Conservation (phyloP, 1,140 invertebrate species). For the Drosophila sechellia region DNA sequence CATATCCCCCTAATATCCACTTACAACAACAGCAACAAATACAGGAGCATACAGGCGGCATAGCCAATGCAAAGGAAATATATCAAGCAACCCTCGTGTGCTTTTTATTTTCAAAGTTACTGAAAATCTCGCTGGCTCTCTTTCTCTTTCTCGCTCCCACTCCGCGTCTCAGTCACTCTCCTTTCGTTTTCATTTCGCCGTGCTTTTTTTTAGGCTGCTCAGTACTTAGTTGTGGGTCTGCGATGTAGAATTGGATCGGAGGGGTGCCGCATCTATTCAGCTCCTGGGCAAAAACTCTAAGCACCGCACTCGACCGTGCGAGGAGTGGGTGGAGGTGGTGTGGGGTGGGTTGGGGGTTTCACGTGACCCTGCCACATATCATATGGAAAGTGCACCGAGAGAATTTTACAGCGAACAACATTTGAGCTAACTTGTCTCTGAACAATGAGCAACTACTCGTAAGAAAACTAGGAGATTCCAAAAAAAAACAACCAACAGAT, state of each 20-base stretch:
- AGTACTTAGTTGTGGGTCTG: slow-evolving; percentile 36
- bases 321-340: neutral
- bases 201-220: slow-evolving; percentile 34
- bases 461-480: neutral
- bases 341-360: neutral
- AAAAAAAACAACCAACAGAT: neutral
- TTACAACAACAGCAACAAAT: slow-evolving; percentile 73
- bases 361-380: slow-evolving; percentile 51
- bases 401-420: slow-evolving; percentile 1
- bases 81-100: slow-evolving; percentile 78
- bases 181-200: slow-evolving; percentile 55
- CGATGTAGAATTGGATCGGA: neutral
- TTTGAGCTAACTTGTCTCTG: neutral
- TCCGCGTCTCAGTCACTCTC: slow-evolving; percentile 28
- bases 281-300: slow-evolving; percentile 47
- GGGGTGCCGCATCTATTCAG: slow-evolving; percentile 36
- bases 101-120: slow-evolving; percentile 75
- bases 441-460: neutral
- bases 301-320: slow-evolving; percentile 54
- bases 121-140: slow-evolving; percentile 11
- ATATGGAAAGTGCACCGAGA: slow-evolving; percentile 36
- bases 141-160: neutral
- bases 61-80: slow-evolving; percentile 74
- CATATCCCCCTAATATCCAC: slow-evolving; percentile 60
- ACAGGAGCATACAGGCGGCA: slow-evolving; percentile 24